Evolutionary conservation across 1,140 invertebrate species (phyloP), one percentile per base, ranked within the genome.

Genomic region (Ooceraea biroi): DNA sequence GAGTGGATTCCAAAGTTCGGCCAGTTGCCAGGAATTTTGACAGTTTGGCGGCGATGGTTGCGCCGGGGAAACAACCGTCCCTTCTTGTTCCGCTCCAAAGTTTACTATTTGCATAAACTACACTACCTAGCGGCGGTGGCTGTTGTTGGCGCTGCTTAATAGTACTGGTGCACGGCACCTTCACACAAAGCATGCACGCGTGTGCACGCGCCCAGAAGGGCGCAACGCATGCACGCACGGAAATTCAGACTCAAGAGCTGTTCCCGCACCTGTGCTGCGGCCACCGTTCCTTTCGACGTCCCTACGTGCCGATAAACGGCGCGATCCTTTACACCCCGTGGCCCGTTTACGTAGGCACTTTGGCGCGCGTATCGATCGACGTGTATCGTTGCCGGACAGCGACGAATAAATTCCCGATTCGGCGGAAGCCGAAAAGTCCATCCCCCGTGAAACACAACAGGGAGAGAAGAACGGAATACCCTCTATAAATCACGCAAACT

Each of bases 61-160:
- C 52, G 17, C 12, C 19, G 14, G 12, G 82, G 69, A 84, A 85
- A 66, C 74, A 85, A 71, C 58, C 65, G 12, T 55, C 65, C 25
- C 85, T 76, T 76, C 73, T 82, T 76, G 83, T 50, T 17, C 46
- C 30, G 50, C 48, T 44, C 36, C 36, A 11, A 76, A 88, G 86
- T 82, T 88, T 85, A 85, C 63, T 88, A 88, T 88, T 88, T 88
- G 86, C 87, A 85, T 88, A 88, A n/a, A 85, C 74, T 82, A 88
- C 85, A 88, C 82, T 85, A 84, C 85, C 82, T 63, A 76, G 17
- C 65, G 72, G 48, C 48, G 22, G 44, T 76, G 52, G 48, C 63
- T 88, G 87, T 73, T 87, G 83, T 80, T 88, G 41, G 50, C 12
- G 73, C 73, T 84, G 73, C 85, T 86, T 36, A 36, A n/a, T 87